phyloP scores from a whole-genome alignment of 2,888 invertebrate species.

The Yponomeuta plumbellus region DNA sequence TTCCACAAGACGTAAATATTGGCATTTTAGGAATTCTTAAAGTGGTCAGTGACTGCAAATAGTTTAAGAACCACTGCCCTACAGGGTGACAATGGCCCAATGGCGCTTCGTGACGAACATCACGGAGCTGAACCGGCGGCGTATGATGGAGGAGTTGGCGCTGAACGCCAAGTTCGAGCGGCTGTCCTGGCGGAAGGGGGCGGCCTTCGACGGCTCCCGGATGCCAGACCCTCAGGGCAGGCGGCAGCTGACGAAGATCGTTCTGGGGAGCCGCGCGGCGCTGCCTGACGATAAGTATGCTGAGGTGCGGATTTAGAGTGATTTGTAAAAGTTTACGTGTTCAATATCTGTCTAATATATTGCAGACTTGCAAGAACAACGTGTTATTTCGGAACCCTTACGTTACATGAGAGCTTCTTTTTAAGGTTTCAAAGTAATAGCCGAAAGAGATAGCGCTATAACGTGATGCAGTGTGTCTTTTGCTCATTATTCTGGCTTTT shows the following conservation, averaged over 20 bases:
- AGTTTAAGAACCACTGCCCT: too few species aligned
- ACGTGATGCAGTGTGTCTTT: too few species aligned
- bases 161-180: conserved; percentile 83
- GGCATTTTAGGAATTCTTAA: not conserved
- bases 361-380: too few species aligned
- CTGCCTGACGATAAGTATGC: conserved; percentile 83
- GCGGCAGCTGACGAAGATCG: conserved; percentile 82
- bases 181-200: conserved; percentile 84
- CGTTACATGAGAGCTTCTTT: too few species aligned
- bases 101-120: conserved; percentile 88
- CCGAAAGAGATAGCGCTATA: too few species aligned
- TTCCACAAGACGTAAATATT: too few species aligned
- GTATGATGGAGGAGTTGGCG: conserved; percentile 83
- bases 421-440: too few species aligned
- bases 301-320: conserved; percentile 69
- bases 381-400: too few species aligned
- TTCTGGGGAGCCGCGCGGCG: conserved; percentile 83
- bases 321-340: too few species aligned
- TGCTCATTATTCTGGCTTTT: too few species aligned
- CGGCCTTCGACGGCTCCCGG: conserved; percentile 81
- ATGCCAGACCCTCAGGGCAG: conserved; percentile 74
- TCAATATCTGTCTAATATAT: too few species aligned
- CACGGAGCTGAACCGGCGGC: conserved; percentile 81
- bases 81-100: conserved; percentile 80
- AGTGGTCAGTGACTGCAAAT: not conserved